Evolutionary conservation across 2,113 vertebrate species (phyloP).

Genomic region (Ceratotherium simum): DNA sequence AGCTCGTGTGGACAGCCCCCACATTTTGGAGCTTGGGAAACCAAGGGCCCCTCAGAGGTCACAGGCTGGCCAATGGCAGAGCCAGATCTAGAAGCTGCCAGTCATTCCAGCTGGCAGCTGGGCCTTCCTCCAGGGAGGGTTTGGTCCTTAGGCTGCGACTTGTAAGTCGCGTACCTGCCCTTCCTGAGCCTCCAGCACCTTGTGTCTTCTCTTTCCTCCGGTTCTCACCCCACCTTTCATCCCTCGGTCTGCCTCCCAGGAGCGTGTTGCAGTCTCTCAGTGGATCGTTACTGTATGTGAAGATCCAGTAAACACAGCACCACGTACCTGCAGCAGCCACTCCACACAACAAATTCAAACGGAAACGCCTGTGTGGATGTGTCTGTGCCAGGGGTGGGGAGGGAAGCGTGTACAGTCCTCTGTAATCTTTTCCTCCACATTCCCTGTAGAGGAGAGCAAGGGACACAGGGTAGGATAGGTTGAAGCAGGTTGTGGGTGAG

Average conservation of each 20-base stretch:
- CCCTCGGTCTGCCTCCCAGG: background rate
- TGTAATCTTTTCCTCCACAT: background rate
- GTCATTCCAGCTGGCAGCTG: background rate
- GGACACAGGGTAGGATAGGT: background rate
- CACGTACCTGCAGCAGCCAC: background rate
- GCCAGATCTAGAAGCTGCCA: background rate
- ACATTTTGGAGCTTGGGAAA: background rate
- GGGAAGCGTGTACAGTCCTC: background rate
- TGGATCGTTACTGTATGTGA: background rate
- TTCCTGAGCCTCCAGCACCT: background rate
- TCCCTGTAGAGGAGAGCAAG: background rate
- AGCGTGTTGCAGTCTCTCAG: background rate
- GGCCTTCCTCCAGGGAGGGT: background rate
- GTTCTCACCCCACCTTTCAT: background rate
- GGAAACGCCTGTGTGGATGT: fast-evolving
- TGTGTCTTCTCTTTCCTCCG: background rate
- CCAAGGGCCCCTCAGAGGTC: background rate
- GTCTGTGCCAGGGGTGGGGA: background rate
- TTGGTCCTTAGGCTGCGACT: background rate
- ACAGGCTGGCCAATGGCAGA: background rate
- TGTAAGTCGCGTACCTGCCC: background rate
- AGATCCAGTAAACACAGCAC: background rate
- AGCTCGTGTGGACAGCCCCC: background rate
- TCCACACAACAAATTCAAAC: too few relatives aligned
- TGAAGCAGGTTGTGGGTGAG: background rate